phyloP scores from a whole-genome alignment of 2,113 vertebrate genomes.

The Myotis yumanensis region DNA sequence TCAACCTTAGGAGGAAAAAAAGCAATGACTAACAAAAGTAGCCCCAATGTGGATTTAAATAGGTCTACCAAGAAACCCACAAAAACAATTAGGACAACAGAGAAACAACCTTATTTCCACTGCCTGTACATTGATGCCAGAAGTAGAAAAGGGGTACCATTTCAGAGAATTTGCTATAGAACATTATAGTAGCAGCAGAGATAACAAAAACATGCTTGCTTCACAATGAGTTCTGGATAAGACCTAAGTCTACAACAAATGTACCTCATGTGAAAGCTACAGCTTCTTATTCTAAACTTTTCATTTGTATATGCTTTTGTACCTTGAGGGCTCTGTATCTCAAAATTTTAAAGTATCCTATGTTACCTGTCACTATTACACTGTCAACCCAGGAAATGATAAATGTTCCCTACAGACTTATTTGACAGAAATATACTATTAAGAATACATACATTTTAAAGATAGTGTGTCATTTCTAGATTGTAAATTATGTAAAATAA shows the following conservation, averaged over 20 bases:
- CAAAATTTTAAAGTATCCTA: not conserved
- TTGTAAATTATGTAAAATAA: not conserved
- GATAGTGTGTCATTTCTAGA: conserved; percentile 29
- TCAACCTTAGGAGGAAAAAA: conserved; percentile 53
- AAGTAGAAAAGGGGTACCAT: not conserved
- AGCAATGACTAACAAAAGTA: not conserved
- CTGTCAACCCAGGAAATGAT: not conserved
- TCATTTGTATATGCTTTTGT: not conserved
- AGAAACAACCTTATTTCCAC: not conserved
- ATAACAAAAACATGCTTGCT: not conserved
- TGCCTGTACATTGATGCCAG: not conserved
- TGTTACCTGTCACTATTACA: not conserved
- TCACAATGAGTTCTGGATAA: not conserved
- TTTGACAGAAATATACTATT: conserved; percentile 28
- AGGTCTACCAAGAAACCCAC: not conserved
- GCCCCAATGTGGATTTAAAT: not conserved
- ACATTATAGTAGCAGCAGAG: too few relatives aligned
- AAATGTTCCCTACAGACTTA: not conserved
- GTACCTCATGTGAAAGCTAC: not conserved
- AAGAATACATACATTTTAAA: not conserved
- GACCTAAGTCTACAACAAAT: not conserved
- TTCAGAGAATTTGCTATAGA: not conserved
- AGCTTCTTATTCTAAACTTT: not conserved
- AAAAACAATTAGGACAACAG: not conserved
- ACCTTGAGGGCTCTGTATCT: not conserved